These are phyloP conservation scores for Cephus runcator DNA, from an alignment of 2,888 invertebrate species.

Conservation along the genomic window DNA sequence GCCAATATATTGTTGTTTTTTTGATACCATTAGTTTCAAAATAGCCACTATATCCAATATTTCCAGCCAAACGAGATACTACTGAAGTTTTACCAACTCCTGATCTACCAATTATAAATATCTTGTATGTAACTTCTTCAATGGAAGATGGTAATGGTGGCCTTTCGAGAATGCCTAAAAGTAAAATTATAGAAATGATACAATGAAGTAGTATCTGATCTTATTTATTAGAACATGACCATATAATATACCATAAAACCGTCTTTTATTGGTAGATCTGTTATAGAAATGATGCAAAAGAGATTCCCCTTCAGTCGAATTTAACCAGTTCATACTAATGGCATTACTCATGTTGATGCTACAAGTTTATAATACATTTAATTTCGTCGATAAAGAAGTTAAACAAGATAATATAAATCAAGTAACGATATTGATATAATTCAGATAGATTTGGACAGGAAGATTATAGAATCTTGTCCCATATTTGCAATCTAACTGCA, in stretches of 20 bases:
- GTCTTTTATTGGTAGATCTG: slow-evolving; percentile 45
- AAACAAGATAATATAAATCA: no score
- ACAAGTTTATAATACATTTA: not conserved
- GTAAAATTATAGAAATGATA: not conserved
- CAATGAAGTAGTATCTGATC: not conserved
- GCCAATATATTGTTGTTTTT: slow-evolving; percentile 70
- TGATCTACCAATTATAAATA: slow-evolving; percentile 68
- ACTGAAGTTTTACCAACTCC: slow-evolving; percentile 70
- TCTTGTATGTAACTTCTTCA: slow-evolving; percentile 70
- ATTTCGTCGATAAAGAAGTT: no score
- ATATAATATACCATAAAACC: slow-evolving; percentile 44
- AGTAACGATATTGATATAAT: no score
- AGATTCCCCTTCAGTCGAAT: slow-evolving; percentile 50
- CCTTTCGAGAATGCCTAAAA: slow-evolving; percentile 67
- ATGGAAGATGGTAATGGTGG: slow-evolving; percentile 66
- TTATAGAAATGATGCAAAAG: slow-evolving; percentile 52
- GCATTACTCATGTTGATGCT: slow-evolving; percentile 33
- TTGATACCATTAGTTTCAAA: slow-evolving; percentile 68
- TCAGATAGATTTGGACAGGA: no score
- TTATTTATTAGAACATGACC: not conserved
- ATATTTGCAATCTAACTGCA: no score
- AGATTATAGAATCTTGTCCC: no score
- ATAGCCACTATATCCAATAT: slow-evolving; percentile 54
- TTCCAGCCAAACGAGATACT: slow-evolving; percentile 67
- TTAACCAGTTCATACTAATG: slow-evolving; percentile 52